phyloP scores from a whole-genome alignment of 2,888 invertebrate genomes.

The Incurvaria masculella region DNA sequence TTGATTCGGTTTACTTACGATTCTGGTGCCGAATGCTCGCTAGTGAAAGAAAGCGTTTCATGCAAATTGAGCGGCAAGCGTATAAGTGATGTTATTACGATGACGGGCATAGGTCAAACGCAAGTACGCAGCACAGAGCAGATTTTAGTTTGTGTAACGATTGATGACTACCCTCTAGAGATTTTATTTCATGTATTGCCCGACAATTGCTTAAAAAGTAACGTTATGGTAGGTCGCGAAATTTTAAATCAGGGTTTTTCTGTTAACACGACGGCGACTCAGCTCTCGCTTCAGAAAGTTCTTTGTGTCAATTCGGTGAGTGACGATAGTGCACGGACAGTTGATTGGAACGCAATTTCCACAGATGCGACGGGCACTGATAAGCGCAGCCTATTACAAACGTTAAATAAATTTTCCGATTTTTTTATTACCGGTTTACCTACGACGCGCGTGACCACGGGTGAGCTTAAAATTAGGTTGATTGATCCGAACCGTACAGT shows the following conservation, averaged over 20 bases:
- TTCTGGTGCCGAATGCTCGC: no score
- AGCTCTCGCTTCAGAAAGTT: no score
- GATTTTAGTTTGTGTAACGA: background rate
- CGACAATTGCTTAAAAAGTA: background rate
- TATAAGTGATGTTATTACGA: background rate
- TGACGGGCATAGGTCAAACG: background rate
- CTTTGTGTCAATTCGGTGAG: no score
- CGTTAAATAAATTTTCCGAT: no score
- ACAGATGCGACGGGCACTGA: no score
- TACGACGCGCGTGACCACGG: slow-evolving; percentile 4
- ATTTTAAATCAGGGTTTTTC: slow-evolving; percentile 1
- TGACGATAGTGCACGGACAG: no score
- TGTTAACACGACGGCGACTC: background rate
- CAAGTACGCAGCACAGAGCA: background rate
- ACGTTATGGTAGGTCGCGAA: slow-evolving; percentile 4
- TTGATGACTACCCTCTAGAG: background rate
- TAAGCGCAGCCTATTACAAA: no score
- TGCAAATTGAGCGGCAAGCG: background rate
- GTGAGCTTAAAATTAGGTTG: slow-evolving; percentile 3
- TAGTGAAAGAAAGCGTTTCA: background rate
- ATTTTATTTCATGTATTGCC: slow-evolving; percentile 3
- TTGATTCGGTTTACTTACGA: no score
- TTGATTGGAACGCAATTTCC: no score
- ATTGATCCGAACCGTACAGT: slow-evolving; percentile 5
- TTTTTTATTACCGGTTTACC: no score